A percentile compares a stretch with the other conserved stretches of the same genome.
Evolutionary conservation across 2,113 vertebrate species (phyloP).

Genomic region (Microcebus ravelobensis): DNA sequence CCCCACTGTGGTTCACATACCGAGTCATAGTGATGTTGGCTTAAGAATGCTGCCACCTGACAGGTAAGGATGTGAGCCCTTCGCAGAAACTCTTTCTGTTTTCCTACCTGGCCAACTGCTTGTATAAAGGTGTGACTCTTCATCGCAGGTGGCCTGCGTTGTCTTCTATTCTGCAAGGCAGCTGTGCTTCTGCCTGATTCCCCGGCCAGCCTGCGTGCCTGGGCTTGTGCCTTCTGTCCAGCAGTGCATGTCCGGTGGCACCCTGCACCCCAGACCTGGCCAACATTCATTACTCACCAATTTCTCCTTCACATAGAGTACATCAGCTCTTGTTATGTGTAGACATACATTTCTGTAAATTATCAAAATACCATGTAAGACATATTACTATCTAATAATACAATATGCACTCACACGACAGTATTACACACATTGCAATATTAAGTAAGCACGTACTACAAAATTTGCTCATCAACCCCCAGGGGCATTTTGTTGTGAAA

Average conservation of each 20-base stretch:
- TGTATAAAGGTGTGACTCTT: background rate
- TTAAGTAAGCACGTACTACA: background rate
- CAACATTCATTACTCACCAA: accelerated
- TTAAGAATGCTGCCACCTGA: background rate
- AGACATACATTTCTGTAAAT: background rate
- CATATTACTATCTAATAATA: too few relatives aligned
- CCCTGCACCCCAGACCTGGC: background rate
- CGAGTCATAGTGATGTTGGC: background rate
- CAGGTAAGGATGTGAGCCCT: too few relatives aligned
- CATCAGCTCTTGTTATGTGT: background rate
- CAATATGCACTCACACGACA: accelerated
- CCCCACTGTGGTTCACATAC: accelerated
- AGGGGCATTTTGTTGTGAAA: background rate
- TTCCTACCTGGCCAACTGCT: background rate
- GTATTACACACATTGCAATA: accelerated
- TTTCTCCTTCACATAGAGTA: background rate
- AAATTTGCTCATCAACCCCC: accelerated
- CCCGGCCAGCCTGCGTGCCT: too few relatives aligned
- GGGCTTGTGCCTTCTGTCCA: background rate
- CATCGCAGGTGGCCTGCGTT: accelerated
- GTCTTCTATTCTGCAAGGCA: background rate
- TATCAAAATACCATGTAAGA: background rate
- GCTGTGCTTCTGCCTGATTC: background rate
- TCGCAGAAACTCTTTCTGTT: background rate
- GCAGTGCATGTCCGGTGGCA: accelerated